These are phyloP conservation scores for Phoeniculus purpureus DNA, from an alignment of 2,797 vertebrate genomes.

Conservation along the genomic window DNA sequence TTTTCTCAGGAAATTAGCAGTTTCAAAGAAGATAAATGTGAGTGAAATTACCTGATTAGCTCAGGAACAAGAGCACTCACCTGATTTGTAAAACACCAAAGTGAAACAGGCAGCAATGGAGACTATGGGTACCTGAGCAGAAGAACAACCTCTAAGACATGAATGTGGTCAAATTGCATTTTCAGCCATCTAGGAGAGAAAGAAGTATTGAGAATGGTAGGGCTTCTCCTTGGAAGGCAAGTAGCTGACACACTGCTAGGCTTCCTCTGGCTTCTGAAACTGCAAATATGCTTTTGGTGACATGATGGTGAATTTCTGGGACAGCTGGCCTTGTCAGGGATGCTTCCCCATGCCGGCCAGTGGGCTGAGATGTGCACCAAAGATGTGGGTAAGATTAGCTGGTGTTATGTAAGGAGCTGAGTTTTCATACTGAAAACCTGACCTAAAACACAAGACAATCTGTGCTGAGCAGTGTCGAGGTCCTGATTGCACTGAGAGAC, in stretches of 20 bases:
- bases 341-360: rapidly evolving
- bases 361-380: rapidly evolving
- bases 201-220: neutral
- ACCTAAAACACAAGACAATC: neutral
- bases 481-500: no score
- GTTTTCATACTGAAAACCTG: neutral
- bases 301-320: no score
- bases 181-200: neutral
- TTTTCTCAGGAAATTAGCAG: neutral
- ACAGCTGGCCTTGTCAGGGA: neutral
- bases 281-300: rapidly evolving
- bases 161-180: neutral
- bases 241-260: neutral
- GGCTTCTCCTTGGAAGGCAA: neutral
- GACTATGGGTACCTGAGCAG: rapidly evolving
- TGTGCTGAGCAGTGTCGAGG: no score
- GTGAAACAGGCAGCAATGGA: neutral
- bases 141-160: neutral
- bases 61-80: neutral
- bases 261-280: neutral
- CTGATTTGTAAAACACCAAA: neutral
- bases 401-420: neutral
- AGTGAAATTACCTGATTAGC: neutral
- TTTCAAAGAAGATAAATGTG: neutral
- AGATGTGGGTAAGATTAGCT: rapidly evolving